Base-by-base conservation (phyloP, 2,888 invertebrate genomes). In the Bembecia ichneumoniformis region DNA sequence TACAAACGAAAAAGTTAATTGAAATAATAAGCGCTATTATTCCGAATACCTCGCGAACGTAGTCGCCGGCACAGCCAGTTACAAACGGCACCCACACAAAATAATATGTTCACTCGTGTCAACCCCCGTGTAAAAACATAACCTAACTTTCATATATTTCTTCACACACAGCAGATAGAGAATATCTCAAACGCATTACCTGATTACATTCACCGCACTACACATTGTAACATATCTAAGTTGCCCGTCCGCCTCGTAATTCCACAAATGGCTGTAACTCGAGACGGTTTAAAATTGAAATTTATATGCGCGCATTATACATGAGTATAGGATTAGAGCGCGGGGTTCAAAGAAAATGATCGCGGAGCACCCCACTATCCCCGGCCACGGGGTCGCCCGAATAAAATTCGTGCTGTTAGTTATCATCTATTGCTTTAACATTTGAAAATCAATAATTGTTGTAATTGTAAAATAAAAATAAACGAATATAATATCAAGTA, bases 251-350 rank as follows among this genome's bases (percentile, higher is more conserved):
- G 56, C 61, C 62, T 63, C 64, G 74, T 83, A 83, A 84, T 84
- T 75, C 78, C 77, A 65, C 81, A 83, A 83, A 84, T 84, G 82
- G 82, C 64, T 71, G 84, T 81, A 84, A 84, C 83, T 69, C 67
- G 79, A 81, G 68, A 71, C 71, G 82, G 77, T 82, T 83, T 83
- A 83, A 84, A 84, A 86, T 86, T 86, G 83, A 83, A 86, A 86
- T 86, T 86, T 86, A 86, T 86, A 83, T 82, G 78, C 75, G 68
- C 74, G 77, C 82, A 86, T 86, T 79, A 84, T 81, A 74, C 71
- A 83, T 83, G 83, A 82, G 77, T 64, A 54, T 54, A 56, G 66
- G 74, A 76, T 76, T 78, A 79, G 80, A 53, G 52, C 54, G 54
- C 17, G 40, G 55, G 58, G 60, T 61, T 62, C 63, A 66, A 66